phyloP scores from a whole-genome alignment of 2,113 vertebrate species.

The Spilogale gracilis region DNA sequence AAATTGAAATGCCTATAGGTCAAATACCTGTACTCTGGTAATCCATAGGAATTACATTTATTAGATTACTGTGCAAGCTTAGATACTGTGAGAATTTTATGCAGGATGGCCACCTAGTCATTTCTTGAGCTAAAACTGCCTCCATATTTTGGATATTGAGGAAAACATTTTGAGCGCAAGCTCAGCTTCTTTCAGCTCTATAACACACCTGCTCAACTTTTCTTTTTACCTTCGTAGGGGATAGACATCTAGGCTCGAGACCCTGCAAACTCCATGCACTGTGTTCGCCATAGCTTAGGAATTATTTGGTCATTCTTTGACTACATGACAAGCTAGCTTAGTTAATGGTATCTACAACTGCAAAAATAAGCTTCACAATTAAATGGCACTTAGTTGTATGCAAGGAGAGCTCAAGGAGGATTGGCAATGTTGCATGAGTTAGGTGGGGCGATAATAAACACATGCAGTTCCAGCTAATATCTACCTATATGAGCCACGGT shows the following conservation, averaged over 20 bases:
- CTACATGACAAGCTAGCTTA: neutral
- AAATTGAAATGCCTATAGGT: conserved; percentile 40
- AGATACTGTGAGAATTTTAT: neutral
- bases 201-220: neutral
- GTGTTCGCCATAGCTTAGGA: neutral
- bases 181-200: neutral
- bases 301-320: conserved; percentile 29
- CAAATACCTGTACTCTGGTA: conserved; percentile 13
- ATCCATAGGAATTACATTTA: neutral
- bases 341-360: neutral
- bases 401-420: conserved; percentile 23
- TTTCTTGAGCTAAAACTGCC: neutral
- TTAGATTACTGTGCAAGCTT: neutral
- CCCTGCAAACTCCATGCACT: neutral
- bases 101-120: neutral
- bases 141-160: neutral
- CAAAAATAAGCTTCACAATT: conserved; percentile 34
- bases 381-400: conserved; percentile 35
- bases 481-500: no score
- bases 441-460: neutral
- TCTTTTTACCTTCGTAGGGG: neutral
- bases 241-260: neutral
- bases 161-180: neutral
- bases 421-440: neutral
- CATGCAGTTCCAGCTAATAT: neutral